These are phyloP conservation scores for Scleropages formosus DNA, from an alignment of 2,797 vertebrate species.

Conservation along the genomic window DNA sequence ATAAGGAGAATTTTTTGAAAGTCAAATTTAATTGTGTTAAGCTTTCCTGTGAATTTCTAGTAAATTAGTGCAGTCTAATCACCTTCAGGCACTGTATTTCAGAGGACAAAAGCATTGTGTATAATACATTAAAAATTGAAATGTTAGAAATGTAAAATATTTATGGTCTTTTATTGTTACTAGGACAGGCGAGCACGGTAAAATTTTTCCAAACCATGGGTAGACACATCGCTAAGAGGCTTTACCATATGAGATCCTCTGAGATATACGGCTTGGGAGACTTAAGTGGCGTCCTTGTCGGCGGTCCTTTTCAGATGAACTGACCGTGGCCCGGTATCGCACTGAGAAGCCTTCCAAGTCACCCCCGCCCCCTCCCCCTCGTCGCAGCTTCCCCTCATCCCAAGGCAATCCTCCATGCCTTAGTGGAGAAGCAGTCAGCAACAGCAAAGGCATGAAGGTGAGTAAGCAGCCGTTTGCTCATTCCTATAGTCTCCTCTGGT, in stretches of 20 bases:
- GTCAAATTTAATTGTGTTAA: too few species aligned
- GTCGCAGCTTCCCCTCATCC: slow-evolving; percentile 92
- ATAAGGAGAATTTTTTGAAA: too few species aligned
- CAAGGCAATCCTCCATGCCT: slow-evolving; percentile 85
- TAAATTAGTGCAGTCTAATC: too few species aligned
- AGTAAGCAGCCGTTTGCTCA: background rate
- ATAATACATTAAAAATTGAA: too few species aligned
- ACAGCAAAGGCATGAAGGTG: slow-evolving; percentile 92
- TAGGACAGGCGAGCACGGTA: too few species aligned
- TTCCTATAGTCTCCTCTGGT: background rate
- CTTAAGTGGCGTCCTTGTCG: background rate
- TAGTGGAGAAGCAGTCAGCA: slow-evolving; percentile 86
- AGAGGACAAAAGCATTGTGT: too few species aligned
- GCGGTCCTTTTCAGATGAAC: slow-evolving; percentile 71
- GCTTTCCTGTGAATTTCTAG: too few species aligned
- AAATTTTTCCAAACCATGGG: too few species aligned
- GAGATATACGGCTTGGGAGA: background rate
- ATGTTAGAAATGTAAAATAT: too few species aligned
- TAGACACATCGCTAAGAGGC: too few species aligned
- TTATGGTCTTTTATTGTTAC: too few species aligned
- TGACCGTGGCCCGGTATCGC: slow-evolving; percentile 89
- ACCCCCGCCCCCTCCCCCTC: slow-evolving; percentile 88
- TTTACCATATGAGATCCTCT: background rate
- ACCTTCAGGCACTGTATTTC: too few species aligned
- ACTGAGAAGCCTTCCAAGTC: slow-evolving; percentile 97